Base-by-base conservation (phyloP, 2,888 invertebrate species). In the Agrochola litura region DNA sequence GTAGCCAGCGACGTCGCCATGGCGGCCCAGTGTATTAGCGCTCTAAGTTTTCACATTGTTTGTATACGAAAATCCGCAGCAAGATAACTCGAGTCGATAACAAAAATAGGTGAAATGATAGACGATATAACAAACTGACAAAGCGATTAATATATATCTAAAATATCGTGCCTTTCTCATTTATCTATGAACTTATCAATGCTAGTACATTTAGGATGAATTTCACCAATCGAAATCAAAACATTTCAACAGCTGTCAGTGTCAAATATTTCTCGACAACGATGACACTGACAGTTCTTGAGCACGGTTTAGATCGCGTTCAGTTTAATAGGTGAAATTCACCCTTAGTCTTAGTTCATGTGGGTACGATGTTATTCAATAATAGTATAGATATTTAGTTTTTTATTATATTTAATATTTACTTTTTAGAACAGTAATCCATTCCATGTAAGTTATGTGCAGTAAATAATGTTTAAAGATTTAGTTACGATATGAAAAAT, bases 341-440 rank as follows among this genome's bases (percentile, higher is more conserved):
- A 10, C 19, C 6, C 10, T 41, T n/a, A 30, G 78, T 86, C 75
- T 88, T 79, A 81, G 78, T 86, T 81, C 86, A 86, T 83, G 83
- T 83, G 64, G 56, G 6, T 68, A 52, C 19, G 37, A 56, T 41
- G 37, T n/a, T 84, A 69, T 65, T 37, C 8, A 70, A 46, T 37
- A 25, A 43, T n/a, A 22, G 9, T 46, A 37, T 46, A 8, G 16
- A 22, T 56, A 49, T 10, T 65, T 52, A 69, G 1, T 14, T 10
- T 63, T 30, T 60, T 5, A 58, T 12, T 37, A 56, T 54, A n/a
- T 16, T n/a, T 66, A 49, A 56, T 77, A 25, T 43, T 30, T 68
- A 72, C n/a, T 43, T 69, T 37, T 25, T 79, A 52, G 19, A 58
- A 43, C 16, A 54, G 8, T 69, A 19, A 73, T 70, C 41, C 85